A percentile compares a stretch with the other conserved stretches of the same genome.
Evolutionary conservation across 2,113 vertebrate genomes (phyloP).

Genomic region (Nothobranchius kuhntae): DNA sequence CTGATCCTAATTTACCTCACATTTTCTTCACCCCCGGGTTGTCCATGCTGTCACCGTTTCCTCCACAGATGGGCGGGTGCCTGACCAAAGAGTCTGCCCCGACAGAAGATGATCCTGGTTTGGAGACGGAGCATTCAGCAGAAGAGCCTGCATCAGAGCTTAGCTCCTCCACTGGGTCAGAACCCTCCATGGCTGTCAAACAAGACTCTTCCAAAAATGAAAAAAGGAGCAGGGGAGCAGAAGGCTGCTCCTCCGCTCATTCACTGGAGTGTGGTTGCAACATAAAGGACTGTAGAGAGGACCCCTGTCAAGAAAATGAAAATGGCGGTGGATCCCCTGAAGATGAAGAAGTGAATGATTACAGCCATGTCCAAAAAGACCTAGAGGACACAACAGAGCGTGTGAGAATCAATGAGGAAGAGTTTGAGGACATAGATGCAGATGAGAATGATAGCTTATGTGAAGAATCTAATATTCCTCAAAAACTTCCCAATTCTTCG

Average conservation of each 20-base stretch:
- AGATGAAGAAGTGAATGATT: slow-evolving; percentile 71
- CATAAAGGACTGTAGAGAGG: slow-evolving; percentile 50
- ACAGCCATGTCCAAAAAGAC: slow-evolving; percentile 79
- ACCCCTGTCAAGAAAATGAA: slow-evolving; percentile 60
- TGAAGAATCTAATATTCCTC: slow-evolving; percentile 53
- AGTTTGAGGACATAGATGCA: slow-evolving; percentile 81
- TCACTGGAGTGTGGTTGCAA: slow-evolving; percentile 67
- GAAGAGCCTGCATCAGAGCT: slow-evolving; percentile 76
- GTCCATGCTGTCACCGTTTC: slow-evolving; percentile 79
- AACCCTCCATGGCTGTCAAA: slow-evolving; percentile 65
- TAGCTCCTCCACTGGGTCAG: slow-evolving; percentile 59
- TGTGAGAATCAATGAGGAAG: slow-evolving; percentile 74
- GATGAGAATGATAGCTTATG: slow-evolving; percentile 86
- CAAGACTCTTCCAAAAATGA: slow-evolving; percentile 59
- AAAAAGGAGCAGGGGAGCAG: slow-evolving; percentile 47
- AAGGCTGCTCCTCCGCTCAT: slow-evolving; percentile 62
- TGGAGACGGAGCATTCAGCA: slow-evolving; percentile 77
- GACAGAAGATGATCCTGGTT: slow-evolving; percentile 71
- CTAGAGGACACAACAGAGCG: slow-evolving; percentile 78
- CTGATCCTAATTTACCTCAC: slow-evolving; percentile 28
- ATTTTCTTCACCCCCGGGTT: slow-evolving; percentile 63
- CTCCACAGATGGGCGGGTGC: slow-evolving; percentile 82
- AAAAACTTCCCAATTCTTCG: slow-evolving; percentile 63
- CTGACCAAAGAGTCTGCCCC: slow-evolving; percentile 80
- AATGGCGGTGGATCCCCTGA: slow-evolving; percentile 58